phyloP scores from a whole-genome alignment of 2,797 vertebrate genomes.

The Cottoperca gobio region DNA sequence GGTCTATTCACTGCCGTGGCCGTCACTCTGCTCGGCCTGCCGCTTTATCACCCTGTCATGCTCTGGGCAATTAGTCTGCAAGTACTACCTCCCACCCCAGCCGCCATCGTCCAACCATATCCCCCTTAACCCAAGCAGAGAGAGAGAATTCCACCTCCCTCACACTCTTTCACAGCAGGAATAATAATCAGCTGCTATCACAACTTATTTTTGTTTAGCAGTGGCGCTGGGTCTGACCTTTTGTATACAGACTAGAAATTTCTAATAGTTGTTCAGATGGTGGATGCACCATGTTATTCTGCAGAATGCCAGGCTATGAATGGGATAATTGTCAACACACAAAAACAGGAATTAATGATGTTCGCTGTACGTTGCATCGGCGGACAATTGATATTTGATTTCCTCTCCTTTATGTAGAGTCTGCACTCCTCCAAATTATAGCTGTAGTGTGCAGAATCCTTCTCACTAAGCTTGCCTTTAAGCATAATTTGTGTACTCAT shows the following conservation, averaged over 20 bases:
- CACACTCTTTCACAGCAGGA: slow-evolving; percentile 22
- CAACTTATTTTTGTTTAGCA: slow-evolving; percentile 29
- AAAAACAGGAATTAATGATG: slow-evolving; percentile 48
- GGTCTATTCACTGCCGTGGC: slow-evolving; percentile 84
- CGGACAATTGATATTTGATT: slow-evolving; percentile 46
- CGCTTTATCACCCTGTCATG: slow-evolving; percentile 86
- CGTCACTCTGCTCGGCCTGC: slow-evolving; percentile 72
- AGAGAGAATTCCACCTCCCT: slow-evolving; percentile 15
- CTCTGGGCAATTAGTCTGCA: slow-evolving; percentile 87
- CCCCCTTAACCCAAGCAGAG: slow-evolving; percentile 18
- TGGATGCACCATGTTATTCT: slow-evolving; percentile 34
- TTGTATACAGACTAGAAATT: slow-evolving; percentile 12
- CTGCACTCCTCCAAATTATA: slow-evolving; percentile 36
- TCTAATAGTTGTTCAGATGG: slow-evolving; percentile 1
- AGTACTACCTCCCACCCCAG: slow-evolving; percentile 27
- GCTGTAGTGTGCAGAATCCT: slow-evolving; percentile 27
- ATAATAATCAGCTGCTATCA: slow-evolving; percentile 47
- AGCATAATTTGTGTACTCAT: slow-evolving; percentile 43
- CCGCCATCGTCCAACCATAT: slow-evolving; percentile 40
- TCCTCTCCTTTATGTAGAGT: slow-evolving; percentile 28
- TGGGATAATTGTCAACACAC: slow-evolving; percentile 42
- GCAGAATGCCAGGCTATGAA: not conserved
- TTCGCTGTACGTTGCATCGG: slow-evolving; percentile 11
- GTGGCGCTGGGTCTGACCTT: not conserved
- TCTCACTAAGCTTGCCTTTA: slow-evolving; percentile 20